Base-by-base conservation (phyloP, 2,113 vertebrate genomes). In the Oophaga pumilio region DNA sequence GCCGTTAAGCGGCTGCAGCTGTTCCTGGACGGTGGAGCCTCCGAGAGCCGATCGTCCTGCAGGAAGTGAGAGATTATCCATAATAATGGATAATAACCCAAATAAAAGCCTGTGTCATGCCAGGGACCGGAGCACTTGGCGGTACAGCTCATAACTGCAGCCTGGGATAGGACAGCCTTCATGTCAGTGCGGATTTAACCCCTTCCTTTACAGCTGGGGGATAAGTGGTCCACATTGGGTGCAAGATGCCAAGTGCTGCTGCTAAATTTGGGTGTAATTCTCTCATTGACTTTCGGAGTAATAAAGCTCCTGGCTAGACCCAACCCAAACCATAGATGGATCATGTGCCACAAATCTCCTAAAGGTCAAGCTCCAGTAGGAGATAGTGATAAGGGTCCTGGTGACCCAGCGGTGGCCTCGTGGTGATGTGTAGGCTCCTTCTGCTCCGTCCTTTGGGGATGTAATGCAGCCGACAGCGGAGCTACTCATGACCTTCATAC, bases 21-120 rank as follows among this genome's bases (percentile, higher is more conserved):
- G 85, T 86, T 86, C 43, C 10, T 15, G 53, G 69, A 76, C 49
- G 7, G 50, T 24, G 13, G 20, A 74, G 64, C 17, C 56, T 85
- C 33, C 59, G 49, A 26, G 17, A 26, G 28, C 85, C 69, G 85
- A 86, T 86, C 80, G 76, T 79, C 59, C 76, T 86, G 49, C 60
- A 86, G 85, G 76, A 86, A 86, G 85, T 69, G 76, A 86, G 24
- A 79, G 76, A 86, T 86, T 86, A 86, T 79, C 85, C 62, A 33
- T 79, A 86, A 86, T 86, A 79, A 68, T 50, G 28, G 49, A 86
- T 69, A 86, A 86, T 86, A 69, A 53, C 59, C 85, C 85, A 79
- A 86, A 79, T 79, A 79, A 86, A 79, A 22, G 62, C 24, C 85
- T 50, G 12, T 9, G 76, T 80, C 85, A 15, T 69, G 76, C 43